phyloP scores from a whole-genome alignment of 2,888 invertebrate genomes.

The Celastrina argiolus region DNA sequence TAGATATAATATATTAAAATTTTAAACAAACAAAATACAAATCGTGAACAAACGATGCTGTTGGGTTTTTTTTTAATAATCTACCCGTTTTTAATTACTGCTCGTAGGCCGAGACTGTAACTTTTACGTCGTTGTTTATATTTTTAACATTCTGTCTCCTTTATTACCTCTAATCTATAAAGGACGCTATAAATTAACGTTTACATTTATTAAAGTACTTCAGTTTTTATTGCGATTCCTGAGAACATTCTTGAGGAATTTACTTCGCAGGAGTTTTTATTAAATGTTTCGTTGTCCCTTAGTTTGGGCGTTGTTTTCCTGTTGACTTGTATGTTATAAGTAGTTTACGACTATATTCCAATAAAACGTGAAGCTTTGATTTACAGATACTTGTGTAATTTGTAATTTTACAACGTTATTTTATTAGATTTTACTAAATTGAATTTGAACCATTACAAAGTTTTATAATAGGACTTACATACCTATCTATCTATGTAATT shows the following conservation, averaged over 20 bases:
- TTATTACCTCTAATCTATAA: conserved; percentile 13
- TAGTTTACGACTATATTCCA: too few species aligned
- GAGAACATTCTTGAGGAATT: conserved; percentile 18
- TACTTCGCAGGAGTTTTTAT: conserved; percentile 18
- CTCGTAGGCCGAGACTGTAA: not conserved
- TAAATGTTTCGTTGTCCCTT: not conserved
- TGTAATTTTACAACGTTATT: too few species aligned
- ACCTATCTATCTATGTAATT: too few species aligned
- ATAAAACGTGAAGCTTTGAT: too few species aligned
- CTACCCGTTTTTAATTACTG: too few species aligned
- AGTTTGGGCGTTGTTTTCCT: not conserved
- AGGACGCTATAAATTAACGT: conserved; percentile 17
- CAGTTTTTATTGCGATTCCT: conserved; percentile 20
- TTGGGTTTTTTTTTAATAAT: too few species aligned
- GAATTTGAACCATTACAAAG: too few species aligned
- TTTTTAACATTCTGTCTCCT: not conserved
- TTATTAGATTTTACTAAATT: too few species aligned
- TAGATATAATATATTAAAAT: too few species aligned
- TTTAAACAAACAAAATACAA: too few species aligned
- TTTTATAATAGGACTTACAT: too few species aligned
- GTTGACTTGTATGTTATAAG: not conserved
- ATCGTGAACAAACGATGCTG: too few species aligned
- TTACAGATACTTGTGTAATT: not conserved
- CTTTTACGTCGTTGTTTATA: conserved; percentile 4
- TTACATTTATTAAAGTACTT: conserved; percentile 22